Base-by-base conservation (phyloP, 2,113 vertebrate genomes). In the Onychostoma macrolepis region DNA sequence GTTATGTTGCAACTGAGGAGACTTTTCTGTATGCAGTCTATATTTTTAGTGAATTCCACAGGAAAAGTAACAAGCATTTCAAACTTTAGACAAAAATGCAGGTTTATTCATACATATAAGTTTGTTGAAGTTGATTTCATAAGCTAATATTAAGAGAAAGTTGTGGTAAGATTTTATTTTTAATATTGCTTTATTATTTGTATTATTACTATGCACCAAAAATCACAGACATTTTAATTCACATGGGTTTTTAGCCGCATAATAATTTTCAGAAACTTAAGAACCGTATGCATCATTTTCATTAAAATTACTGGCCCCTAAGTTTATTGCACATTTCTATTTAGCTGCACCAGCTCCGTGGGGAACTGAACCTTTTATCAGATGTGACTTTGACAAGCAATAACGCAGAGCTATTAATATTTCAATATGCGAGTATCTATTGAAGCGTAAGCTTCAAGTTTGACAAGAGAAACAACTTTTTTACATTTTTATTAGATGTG, bases 351-450 rank as follows among this genome's bases (percentile, higher is more conserved):
- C 4, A 9, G 30, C 38, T 86, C 61, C 8, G 2, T 84, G 36
- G 75, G 74, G 36, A 48, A 41, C 67, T 33, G 12, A 85, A 24
- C 69, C 36, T 79, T 78, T 79, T 43, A 58, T 86, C 63, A 84
- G 58, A 83, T 82, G 43, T 58, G 74, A 78, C 58, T 88, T 74
- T 74, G 77, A 82, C 81, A 82, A 82, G 81, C 72, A 80, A 76
- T 84, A 80, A 72, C 30, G 76, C 21, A 11, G 38, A 45, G 65
- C 45, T 71, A 63, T 90, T 90, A 87, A 88, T 88, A 82, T 88
- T 90, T 85, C 58, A 87, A 79, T 80, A 67, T 71, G 65, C 26
- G 78, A 76, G 21, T 45, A 65, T 82, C 81, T 80, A 41, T 53
- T 78, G 36, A 74, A 81, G 43, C 85, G 26, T 81, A 76, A 53